Conservation (phyloP, 2,113 vertebrate genomes). For the Vulpes vulpes region DNA sequence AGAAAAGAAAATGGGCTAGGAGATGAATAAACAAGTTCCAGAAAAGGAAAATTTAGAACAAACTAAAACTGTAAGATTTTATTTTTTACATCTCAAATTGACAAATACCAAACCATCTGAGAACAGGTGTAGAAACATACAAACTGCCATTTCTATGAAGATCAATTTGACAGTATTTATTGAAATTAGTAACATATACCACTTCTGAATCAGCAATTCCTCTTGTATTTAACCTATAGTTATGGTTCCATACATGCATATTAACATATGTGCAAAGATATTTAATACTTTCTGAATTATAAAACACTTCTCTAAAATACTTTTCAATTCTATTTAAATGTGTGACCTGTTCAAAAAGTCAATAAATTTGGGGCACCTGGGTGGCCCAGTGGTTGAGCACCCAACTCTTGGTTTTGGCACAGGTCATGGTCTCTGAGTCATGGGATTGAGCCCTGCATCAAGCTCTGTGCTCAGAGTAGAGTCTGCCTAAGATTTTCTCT, state of each 20-base stretch:
- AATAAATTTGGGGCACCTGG: neutral
- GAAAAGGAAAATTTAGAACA: neutral
- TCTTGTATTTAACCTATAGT: neutral
- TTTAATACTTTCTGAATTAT: neutral
- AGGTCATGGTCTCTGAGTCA: no score
- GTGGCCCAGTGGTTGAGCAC: no score
- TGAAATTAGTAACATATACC: constrained; percentile 32
- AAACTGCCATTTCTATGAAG: constrained; percentile 21
- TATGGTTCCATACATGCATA: neutral
- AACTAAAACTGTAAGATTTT: constrained; percentile 21
- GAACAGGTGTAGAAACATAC: constrained; percentile 36
- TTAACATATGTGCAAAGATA: neutral
- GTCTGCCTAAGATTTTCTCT: no score
- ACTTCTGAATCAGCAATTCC: neutral
- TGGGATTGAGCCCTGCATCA: no score
- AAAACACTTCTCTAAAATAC: neutral
- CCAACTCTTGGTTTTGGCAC: no score
- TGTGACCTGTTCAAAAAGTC: neutral
- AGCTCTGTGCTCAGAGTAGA: no score
- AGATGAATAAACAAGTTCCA: neutral
- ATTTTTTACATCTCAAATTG: neutral
- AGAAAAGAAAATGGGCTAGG: neutral
- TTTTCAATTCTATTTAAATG: neutral
- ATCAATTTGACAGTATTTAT: neutral
- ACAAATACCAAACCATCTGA: neutral